These are phyloP conservation scores for Alexandromys fortis DNA, from an alignment of 2,113 vertebrate species.

Conservation along the genomic window DNA sequence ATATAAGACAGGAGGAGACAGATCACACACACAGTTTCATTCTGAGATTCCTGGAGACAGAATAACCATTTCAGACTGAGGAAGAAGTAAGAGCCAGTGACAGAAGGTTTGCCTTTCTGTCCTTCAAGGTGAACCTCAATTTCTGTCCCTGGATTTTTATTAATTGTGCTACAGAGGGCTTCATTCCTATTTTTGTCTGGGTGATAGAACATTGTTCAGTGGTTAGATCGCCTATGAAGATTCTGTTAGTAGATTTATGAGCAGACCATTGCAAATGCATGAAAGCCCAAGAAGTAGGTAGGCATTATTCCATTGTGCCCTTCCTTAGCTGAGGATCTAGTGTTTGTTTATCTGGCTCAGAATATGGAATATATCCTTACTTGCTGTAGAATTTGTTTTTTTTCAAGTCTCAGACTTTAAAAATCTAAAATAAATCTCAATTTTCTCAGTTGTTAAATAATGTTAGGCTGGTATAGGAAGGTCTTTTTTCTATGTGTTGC, in stretches of 20 bases:
- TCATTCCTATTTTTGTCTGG: background rate
- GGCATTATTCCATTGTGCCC: background rate
- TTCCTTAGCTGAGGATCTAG: background rate
- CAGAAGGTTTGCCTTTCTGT: too few species aligned
- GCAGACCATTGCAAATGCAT: background rate
- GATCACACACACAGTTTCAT: too few species aligned
- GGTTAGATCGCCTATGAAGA: background rate
- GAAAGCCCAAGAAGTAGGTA: background rate
- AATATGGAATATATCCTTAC: background rate
- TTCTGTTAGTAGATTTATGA: background rate
- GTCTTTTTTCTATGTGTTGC: too few species aligned
- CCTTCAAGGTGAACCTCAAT: too few species aligned
- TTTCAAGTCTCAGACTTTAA: background rate
- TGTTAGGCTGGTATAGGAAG: background rate
- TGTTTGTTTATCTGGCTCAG: background rate
- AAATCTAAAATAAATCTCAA: background rate
- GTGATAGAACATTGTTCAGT: background rate
- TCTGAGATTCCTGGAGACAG: too few species aligned
- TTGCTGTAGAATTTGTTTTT: background rate
- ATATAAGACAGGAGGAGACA: too few species aligned
- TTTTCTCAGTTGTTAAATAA: slow-evolving; percentile 19
- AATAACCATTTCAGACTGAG: too few species aligned
- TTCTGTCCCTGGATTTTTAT: too few species aligned
- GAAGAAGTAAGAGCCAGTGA: too few species aligned
- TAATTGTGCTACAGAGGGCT: background rate